Conservation (phyloP, 2,888 invertebrate genomes). For the Lacanobia oleracea region DNA sequence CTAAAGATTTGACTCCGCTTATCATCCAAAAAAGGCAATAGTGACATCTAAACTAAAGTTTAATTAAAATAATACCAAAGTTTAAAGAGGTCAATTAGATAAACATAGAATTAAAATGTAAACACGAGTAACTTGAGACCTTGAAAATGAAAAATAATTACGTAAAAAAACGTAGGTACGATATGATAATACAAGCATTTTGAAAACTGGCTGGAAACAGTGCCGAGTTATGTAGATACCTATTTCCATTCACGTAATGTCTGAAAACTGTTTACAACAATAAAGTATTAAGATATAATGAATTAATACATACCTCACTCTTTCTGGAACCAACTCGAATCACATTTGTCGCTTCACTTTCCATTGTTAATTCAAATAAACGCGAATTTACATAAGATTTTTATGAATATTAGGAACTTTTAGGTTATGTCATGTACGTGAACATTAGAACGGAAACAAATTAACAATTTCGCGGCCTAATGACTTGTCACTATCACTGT, state of each 20-base stretch:
- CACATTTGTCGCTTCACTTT: slow-evolving; percentile 85
- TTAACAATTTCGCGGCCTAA: slow-evolving; percentile 38
- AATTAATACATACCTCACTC: slow-evolving; percentile 92
- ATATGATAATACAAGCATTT: slow-evolving; percentile 29
- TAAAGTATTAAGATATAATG: slow-evolving; percentile 2
- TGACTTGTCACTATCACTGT: slow-evolving; percentile 88
- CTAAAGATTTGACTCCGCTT: not conserved
- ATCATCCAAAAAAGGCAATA: not conserved
- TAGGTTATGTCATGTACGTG: slow-evolving; percentile 65
- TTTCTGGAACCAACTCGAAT: slow-evolving; percentile 95
- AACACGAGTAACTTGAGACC: slow-evolving; percentile 30
- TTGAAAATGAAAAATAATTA: slow-evolving; percentile 43
- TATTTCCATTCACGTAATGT: slow-evolving; percentile 40
- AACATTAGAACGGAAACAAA: slow-evolving; percentile 35
- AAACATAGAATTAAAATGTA: slow-evolving; percentile 28
- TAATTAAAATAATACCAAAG: slow-evolving; percentile 4
- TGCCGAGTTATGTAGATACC: not conserved
- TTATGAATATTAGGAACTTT: slow-evolving; percentile 57
- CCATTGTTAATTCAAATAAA: slow-evolving; percentile 76
- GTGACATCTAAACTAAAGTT: not conserved
- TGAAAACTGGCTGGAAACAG: slow-evolving; percentile 13
- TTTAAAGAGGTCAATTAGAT: slow-evolving; percentile 44
- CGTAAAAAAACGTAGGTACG: slow-evolving; percentile 14
- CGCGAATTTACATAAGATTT: slow-evolving; percentile 69
- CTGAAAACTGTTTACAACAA: not conserved